Evolutionary conservation across 92 coral and sea anemone genomes (phyloP).

Genomic region (Bergia sp.): DNA sequence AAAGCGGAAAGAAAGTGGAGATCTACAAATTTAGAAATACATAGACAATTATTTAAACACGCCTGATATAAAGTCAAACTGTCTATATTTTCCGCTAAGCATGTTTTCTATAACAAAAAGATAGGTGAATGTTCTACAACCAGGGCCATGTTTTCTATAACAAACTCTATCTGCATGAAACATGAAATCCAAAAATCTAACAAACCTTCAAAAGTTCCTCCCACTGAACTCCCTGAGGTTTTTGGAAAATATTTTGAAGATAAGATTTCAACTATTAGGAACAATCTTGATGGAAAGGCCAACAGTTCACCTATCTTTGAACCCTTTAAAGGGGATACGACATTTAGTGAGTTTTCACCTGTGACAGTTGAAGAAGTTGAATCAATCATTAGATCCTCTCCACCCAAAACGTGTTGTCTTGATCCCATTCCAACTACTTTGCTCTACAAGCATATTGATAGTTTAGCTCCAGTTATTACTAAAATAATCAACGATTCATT

Average conservation of each 20-base stretch:
- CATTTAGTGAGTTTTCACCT: constrained; percentile 25
- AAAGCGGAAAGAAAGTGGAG: too few relatives aligned
- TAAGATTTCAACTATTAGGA: background rate
- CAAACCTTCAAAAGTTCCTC: constrained; percentile 6
- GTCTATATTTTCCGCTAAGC: background rate
- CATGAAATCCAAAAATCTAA: constrained; percentile 5
- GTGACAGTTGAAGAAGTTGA: constrained; percentile 2
- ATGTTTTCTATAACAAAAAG: background rate
- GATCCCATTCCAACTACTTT: constrained; percentile 20
- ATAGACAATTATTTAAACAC: background rate
- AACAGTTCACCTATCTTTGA: constrained; percentile 15
- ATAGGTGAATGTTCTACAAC: background rate
- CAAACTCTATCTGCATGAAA: background rate
- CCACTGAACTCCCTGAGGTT: constrained; percentile 7
- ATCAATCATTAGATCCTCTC: background rate
- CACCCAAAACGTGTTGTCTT: constrained; percentile 16
- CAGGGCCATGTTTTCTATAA: constrained; percentile 5
- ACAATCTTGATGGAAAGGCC: constrained; percentile 10
- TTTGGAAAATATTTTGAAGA: constrained; percentile 16
- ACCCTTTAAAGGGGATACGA: constrained; percentile 12
- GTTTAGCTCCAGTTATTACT: constrained; percentile 11
- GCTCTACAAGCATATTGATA: constrained; percentile 5
- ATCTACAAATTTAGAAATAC: background rate
- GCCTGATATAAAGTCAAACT: background rate
- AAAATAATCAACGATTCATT: background rate